phyloP scores from a whole-genome alignment of 2,888 invertebrate genomes.

The Lacanobia oleracea region DNA sequence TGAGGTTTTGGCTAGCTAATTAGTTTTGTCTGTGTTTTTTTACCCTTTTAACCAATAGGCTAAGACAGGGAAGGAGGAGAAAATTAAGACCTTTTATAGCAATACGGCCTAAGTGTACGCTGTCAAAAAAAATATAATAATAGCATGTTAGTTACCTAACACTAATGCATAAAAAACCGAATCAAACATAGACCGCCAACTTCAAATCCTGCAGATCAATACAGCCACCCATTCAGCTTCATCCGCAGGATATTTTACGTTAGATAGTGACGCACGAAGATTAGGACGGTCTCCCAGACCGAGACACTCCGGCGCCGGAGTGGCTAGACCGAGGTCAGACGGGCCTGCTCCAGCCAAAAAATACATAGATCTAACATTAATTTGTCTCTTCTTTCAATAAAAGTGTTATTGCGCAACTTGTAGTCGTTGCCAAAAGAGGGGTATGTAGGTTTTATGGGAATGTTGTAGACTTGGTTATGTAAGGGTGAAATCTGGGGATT shows the following conservation, averaged over 20 bases:
- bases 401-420: conserved; percentile 49
- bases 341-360: conserved; percentile 68
- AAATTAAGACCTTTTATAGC: too few relatives aligned
- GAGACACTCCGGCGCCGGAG: conserved; percentile 80
- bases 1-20: too few relatives aligned
- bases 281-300: conserved; percentile 26
- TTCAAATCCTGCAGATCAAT: conserved; percentile 41
- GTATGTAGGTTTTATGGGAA: conserved; percentile 16
- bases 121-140: too few relatives aligned
- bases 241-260: conserved; percentile 54
- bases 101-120: too few relatives aligned
- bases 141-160: too few relatives aligned
- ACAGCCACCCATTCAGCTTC: conserved; percentile 48
- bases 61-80: too few relatives aligned
- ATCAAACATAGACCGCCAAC: conserved; percentile 11
- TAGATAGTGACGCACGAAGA: conserved; percentile 58
- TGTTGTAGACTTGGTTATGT: conserved; percentile 23
- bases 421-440: conserved; percentile 61
- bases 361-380: conserved; percentile 57
- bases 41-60: too few relatives aligned
- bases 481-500: conserved; percentile 11
- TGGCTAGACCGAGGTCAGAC: conserved; percentile 83
- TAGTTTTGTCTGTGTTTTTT: too few relatives aligned
- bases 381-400: conserved; percentile 66
- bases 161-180: too few relatives aligned